Base-by-base conservation (phyloP, 2,888 invertebrate genomes). In the Euphydryas editha region DNA sequence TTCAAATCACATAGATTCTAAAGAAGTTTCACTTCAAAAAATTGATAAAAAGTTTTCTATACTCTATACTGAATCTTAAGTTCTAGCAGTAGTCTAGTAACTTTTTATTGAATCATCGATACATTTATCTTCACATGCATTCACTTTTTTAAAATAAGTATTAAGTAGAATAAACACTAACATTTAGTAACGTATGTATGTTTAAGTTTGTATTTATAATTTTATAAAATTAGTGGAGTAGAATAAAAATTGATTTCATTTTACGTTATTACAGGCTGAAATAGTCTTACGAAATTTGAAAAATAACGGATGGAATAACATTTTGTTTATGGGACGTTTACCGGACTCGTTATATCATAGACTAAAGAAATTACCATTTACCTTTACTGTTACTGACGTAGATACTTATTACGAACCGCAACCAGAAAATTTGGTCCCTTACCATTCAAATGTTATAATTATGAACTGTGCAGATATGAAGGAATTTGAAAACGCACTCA, bases 281-380 rank as follows among this genome's bases (percentile, higher is more conserved):
- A 72, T 90, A 62, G 75, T 87, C 3, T 70, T 62, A 13, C 58
- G 62, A 2, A 85, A 89, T 76, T 76, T 84, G 30, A 84, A 83
- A 75, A 68, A 65, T 2, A 87, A 85, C 65, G 85, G 85, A 18
- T 88, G 89, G 86, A 75, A 78, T 44, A 88, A 84, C 15, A 76
- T 90, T 17, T 65, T 87, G 4, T 78, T 78, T 39, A 76, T 84
- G 39, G 91, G 90, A 21, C 65, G 74, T 65, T 78, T 88, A 30
- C 81, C 89, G 0, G 80, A 88, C 64, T 65, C 61, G 1, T 80
- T 87, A 47, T 88, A 84, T 67, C 64, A 66, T 1, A 76, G 77
- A 65, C 67, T 85, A 18, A 78, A 76, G 63, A 54, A 68, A 15
- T 46, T 83, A n/a, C 75, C 77, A 0, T 76, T 79, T 24, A 78